Evolutionary conservation across 2,113 vertebrate species (phyloP).

Genomic region (Tachysurus fulvidraco): DNA sequence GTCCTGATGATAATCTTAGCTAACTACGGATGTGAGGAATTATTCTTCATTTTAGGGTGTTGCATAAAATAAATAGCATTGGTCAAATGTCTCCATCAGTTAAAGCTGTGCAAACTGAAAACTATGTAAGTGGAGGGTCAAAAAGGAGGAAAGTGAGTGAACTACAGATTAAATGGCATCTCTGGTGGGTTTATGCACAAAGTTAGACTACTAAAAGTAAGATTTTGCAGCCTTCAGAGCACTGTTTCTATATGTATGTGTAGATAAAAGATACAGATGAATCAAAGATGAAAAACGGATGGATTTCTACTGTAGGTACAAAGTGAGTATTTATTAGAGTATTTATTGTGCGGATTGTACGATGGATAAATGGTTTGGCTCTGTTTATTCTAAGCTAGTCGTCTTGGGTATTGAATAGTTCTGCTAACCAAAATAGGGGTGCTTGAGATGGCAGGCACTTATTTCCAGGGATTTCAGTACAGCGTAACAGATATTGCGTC

Average conservation of each 20-base stretch:
- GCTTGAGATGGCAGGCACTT: too few relatives aligned
- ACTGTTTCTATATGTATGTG: too few relatives aligned
- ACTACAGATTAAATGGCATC: neutral
- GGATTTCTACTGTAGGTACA: neutral
- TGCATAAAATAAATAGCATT: neutral
- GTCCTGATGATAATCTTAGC: neutral
- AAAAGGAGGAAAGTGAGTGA: conserved; percentile 12
- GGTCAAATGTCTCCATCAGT: conserved; percentile 10
- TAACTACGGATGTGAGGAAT: neutral
- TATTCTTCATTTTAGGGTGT: neutral
- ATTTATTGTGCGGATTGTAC: neutral
- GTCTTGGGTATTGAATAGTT: neutral
- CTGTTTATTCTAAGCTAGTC: neutral
- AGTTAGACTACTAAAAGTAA: neutral
- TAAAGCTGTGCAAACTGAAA: neutral
- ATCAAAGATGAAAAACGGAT: neutral
- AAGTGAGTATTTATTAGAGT: too few relatives aligned
- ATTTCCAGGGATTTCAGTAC: too few relatives aligned
- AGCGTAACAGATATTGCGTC: too few relatives aligned
- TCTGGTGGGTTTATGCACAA: neutral
- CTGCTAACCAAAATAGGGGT: neutral
- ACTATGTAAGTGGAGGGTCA: conserved; percentile 4
- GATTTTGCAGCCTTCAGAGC: neutral
- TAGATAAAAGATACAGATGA: too few relatives aligned
- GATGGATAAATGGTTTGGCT: neutral